Base-by-base conservation (phyloP, 2,113 vertebrate genomes). In the Semicossyphus pulcher region DNA sequence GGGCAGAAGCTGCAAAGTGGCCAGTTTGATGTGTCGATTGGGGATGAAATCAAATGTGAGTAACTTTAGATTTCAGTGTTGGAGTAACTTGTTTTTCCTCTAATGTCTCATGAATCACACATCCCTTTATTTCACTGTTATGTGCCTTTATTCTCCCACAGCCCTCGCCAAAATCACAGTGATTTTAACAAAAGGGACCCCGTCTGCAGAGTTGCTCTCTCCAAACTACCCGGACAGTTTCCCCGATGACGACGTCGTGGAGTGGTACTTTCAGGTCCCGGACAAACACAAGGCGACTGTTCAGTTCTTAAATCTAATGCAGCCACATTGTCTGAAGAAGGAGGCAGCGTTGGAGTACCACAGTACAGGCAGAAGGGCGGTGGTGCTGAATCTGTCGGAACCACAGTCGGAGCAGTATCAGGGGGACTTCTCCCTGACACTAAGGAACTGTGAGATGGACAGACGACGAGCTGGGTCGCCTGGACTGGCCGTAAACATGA, bases 381-480 rank as follows among this genome's bases (percentile, higher is more conserved):
- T 80, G 0, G 91, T 94, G 68, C 90, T 88, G 66, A 77, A 49
- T 21, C 89, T 96, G 72, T 52, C 31, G 0, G 94, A 93, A 0
- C 39, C 59, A 7, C 95, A 96, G 88, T 94, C 94, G 0, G 81
- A 86, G 16, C 93, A 94, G 75, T 91, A 86, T 3, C 62, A 76
- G 14, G 94, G 94, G 8, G 90, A 84, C 66, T 97, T 97, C 91
- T 92, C 92, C 68, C 74, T 99, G 76, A 94, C 85, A 5, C 86
- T 98, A 71, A 94, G 94, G 76, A 97, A 97, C 92, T 98, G 97
- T 0, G 90, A 96, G 64, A 94, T 95, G 76, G 94, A 91, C 48
- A 83, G 12, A 59, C 83, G 32, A 29, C n/a, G 4, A 9, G 7
- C 68, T 4, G 86, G 66, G 3, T 92, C 92, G 0, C 84, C 91